These are phyloP conservation scores for Papilio glaucus DNA, from an alignment of 1,140 invertebrate species.

Conservation along the genomic window DNA sequence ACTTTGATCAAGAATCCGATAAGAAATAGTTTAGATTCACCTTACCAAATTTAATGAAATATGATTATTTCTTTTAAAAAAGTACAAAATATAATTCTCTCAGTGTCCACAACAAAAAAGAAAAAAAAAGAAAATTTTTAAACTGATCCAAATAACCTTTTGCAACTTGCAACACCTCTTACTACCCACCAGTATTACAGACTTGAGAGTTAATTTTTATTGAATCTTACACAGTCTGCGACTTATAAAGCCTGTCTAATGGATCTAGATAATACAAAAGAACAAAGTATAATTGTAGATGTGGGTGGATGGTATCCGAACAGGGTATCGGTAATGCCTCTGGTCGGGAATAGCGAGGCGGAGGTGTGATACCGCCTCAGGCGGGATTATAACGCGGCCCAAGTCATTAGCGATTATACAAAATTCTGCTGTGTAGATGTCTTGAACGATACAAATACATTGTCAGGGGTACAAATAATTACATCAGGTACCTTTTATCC, in stretches of 20 bases:
- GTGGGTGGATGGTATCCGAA: slow-evolving; percentile 38
- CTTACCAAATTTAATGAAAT: too few species aligned
- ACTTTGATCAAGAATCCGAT: too few species aligned
- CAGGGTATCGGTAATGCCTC: slow-evolving; percentile 47
- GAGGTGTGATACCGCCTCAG: slow-evolving; percentile 58
- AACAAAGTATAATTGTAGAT: slow-evolving; percentile 40
- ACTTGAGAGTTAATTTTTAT: neutral
- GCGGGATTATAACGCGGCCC: slow-evolving; percentile 36
- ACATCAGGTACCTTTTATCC: too few species aligned
- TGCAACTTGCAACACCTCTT: too few species aligned
- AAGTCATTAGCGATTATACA: slow-evolving; percentile 39
- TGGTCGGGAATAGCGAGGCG: slow-evolving; percentile 42
- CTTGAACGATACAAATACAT: neutral
- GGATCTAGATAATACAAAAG: slow-evolving; percentile 29
- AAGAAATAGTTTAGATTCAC: too few species aligned
- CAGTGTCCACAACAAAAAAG: too few species aligned
- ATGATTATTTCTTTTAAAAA: too few species aligned
- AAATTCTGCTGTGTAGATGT: too few species aligned
- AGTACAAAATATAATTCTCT: too few species aligned
- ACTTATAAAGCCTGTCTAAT: neutral
- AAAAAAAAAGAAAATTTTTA: too few species aligned
- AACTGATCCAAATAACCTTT: too few species aligned
- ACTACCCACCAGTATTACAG: too few species aligned
- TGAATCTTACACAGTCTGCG: neutral
- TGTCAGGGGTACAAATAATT: neutral